Conservation (phyloP, 2,797 vertebrate genomes). For the Numenius phaeopus region DNA sequence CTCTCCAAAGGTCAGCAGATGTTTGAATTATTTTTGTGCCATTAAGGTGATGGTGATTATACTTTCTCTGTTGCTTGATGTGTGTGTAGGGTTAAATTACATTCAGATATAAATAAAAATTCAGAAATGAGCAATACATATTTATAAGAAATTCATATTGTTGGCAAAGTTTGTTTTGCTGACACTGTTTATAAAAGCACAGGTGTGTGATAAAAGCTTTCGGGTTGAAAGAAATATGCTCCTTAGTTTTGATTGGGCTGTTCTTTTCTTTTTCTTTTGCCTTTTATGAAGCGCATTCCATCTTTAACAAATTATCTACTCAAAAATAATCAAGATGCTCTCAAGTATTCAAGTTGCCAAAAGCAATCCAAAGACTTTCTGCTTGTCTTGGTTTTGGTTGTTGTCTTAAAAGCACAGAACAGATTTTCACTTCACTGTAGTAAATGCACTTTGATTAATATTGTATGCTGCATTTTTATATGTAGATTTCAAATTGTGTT, state of each 20-base stretch:
- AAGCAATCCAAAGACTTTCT: conserved; percentile 2
- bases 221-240: background rate
- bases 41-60: background rate
- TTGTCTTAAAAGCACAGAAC: background rate
- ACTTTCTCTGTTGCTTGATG: background rate
- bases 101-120: background rate
- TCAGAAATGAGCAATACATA: background rate
- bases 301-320: conserved; percentile 28
- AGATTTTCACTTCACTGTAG: background rate
- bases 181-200: background rate
- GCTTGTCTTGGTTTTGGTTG: background rate
- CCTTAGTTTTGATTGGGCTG: background rate
- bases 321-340: conserved; percentile 3
- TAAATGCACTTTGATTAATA: conserved; percentile 47
- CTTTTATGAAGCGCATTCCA: background rate
- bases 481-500: background rate
- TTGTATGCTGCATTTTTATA: background rate
- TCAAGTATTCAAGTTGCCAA: background rate
- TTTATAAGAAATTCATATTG: background rate
- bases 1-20: background rate
- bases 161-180: conserved; percentile 29
- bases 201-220: conserved; percentile 42
- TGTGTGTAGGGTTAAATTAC: background rate
- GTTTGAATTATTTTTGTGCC: background rate
- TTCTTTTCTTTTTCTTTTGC: background rate